phyloP scores from a whole-genome alignment of 2,888 invertebrate genomes.

The Cryptosula pallasiana region DNA sequence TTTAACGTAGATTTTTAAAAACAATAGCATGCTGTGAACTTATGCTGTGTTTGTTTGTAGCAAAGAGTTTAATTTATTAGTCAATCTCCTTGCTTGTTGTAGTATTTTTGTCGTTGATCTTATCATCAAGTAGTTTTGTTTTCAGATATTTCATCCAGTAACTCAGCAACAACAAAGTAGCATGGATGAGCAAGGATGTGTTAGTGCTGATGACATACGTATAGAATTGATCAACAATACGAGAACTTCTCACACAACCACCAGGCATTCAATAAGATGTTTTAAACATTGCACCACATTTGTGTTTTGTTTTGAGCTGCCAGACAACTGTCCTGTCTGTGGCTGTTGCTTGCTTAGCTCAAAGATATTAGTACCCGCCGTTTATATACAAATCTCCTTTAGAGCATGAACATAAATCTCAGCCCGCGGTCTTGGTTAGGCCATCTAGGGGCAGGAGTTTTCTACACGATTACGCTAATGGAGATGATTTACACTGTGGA shows the following conservation, averaged over 20 bases:
- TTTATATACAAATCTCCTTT: background rate
- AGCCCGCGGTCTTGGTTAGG: background rate
- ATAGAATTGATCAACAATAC: background rate
- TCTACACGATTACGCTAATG: conserved; percentile 6
- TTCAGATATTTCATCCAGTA: too few relatives aligned
- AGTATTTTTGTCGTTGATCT: too few relatives aligned
- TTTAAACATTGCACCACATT: background rate
- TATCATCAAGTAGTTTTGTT: too few relatives aligned
- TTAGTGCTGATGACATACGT: background rate
- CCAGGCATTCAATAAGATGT: background rate
- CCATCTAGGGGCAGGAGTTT: conserved; percentile 13
- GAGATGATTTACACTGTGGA: conserved; percentile 6
- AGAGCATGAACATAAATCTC: too few relatives aligned
- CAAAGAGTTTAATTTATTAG: too few relatives aligned
- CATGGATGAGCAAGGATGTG: too few relatives aligned
- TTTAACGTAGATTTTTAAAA: too few relatives aligned
- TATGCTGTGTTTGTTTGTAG: too few relatives aligned
- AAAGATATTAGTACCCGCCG: background rate
- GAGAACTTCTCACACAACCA: background rate
- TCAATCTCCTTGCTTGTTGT: too few relatives aligned
- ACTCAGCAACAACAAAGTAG: too few relatives aligned
- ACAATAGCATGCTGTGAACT: too few relatives aligned
- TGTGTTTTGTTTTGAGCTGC: conserved; percentile 21
- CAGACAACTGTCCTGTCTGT: conserved; percentile 15
- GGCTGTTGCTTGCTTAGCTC: background rate